A percentile compares a stretch with the other conserved stretches of the same genome.
These are phyloP conservation scores for Folsomia manolachei DNA, from an alignment of 2,888 invertebrate genomes.

Conservation along the genomic window DNA sequence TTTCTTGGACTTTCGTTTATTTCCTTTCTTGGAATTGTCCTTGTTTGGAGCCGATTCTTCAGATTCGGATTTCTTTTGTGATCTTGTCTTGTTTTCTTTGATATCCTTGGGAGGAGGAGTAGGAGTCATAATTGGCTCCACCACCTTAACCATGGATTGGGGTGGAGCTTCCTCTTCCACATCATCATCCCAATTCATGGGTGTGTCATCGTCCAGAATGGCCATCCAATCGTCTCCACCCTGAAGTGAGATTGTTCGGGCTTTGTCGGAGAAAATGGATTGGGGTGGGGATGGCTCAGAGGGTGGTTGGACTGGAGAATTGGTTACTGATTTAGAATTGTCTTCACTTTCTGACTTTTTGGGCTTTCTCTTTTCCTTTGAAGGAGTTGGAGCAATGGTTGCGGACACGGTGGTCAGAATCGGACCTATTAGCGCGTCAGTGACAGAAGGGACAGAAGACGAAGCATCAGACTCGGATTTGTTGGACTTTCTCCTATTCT, in stretches of 20 bases:
- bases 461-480: no score
- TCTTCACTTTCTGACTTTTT: conserved; percentile 50
- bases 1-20: conserved; percentile 10
- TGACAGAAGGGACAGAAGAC: no score
- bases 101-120: no score
- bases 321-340: no score
- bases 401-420: no score
- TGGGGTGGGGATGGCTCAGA: not conserved
- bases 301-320: not conserved
- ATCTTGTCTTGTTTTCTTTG: not conserved
- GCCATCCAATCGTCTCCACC: conserved; percentile 19
- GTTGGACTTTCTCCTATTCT: conserved; percentile 52
- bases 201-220: conserved; percentile 36
- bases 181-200: conserved; percentile 35
- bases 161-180: conserved; percentile 9
- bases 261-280: not conserved
- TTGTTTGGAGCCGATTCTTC: not conserved
- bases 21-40: not conserved
- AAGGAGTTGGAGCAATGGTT: no score
- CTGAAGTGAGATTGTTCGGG: not conserved
- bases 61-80: not conserved
- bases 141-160: not conserved
- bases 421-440: no score
- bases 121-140: no score
- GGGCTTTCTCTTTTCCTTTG: no score